Base-by-base conservation (phyloP, 2,113 vertebrate genomes). In the Erythrocercus mccallii region DNA sequence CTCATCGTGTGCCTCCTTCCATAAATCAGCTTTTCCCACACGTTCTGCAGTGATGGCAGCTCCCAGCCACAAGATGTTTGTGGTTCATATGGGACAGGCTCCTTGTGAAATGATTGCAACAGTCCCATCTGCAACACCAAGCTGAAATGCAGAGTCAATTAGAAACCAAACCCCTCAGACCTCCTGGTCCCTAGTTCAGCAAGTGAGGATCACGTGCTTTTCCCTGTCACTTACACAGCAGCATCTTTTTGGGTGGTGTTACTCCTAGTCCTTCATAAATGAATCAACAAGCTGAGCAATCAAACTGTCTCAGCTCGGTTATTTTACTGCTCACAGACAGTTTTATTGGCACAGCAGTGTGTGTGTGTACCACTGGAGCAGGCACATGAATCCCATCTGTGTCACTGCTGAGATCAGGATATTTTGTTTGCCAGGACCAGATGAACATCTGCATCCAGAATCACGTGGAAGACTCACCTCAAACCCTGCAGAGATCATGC, bases 1-100 rank as follows among this genome's bases (percentile, higher is more conserved):
- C 38, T 81, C 44, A 2, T 86, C 8, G 7, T 74, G 87, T 89
- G 81, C 57, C 42, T 81, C 30, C 76, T 47, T 14, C 91, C 93
- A 84, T 94, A 91, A 92, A 94, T 91, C 91, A 94, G 77, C 72
- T 44, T 72, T 92, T 68, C 95, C 71, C 88, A 92, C 92, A 74
- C 4, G 0, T 35, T 61, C 82, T 66, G 82, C 88, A 93, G 65
- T 21, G 15, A 15, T 4, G n/a, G 57, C 37, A 92, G 56, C 53
- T 81, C 44, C 83, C 15, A 84, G 80, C 91, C 92, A 94, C 64
- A 33, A 83, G 91, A n/a, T 27, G 31, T 68, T 84, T 74, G 86
- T 91, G 95, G 80, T 51, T 64, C 91, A 57, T 24, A 0, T 1
- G 56, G 88, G 88, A 77, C 31, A 7, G 51, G 72, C 35, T 89